These are phyloP conservation scores for Dreissena rostriformis DNA, from an alignment of 1,140 invertebrate species.

Conservation along the genomic window DNA sequence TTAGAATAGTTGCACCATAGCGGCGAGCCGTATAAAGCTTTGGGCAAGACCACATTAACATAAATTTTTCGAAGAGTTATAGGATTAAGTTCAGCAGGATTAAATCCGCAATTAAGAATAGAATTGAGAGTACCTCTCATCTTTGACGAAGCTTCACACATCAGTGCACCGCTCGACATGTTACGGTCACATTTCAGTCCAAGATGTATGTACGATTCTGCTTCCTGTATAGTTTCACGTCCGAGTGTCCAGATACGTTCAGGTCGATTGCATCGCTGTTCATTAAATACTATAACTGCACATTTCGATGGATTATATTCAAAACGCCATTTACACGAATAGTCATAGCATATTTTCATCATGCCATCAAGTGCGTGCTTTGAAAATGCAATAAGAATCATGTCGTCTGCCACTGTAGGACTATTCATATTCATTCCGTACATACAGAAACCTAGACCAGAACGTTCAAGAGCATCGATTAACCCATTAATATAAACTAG, in stretches of 20 bases:
- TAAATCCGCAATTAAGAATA: neutral
- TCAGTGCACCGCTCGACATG: neutral
- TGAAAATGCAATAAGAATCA: constrained; percentile 33
- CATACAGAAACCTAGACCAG: constrained; percentile 10
- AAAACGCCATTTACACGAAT: constrained; percentile 12
- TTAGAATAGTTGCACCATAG: neutral
- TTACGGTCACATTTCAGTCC: constrained; percentile 4
- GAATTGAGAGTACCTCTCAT: neutral
- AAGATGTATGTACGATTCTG: constrained; percentile 9
- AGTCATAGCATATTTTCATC: constrained; percentile 15
- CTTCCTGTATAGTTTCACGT: neutral
- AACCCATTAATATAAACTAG: constrained; percentile 15
- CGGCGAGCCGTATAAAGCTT: constrained; percentile 11
- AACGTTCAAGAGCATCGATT: neutral
- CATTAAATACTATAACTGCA: constrained; percentile 12
- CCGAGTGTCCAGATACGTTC: neutral
- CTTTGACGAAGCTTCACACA: constrained; percentile 1
- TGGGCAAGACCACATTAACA: constrained; percentile 3
- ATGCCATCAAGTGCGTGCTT: neutral
- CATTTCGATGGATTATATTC: constrained; percentile 16
- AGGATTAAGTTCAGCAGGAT: constrained; percentile 8
- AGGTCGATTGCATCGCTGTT: neutral
- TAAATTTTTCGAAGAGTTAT: neutral
- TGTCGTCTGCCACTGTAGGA: constrained; percentile 31
- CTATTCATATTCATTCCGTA: constrained; percentile 14